Evolutionary conservation across 37 sponge, comb jelly and placozoan genomes (phyloP), one percentile per base, ranked within the genome.

Genomic region (Haliclona indistincta): DNA sequence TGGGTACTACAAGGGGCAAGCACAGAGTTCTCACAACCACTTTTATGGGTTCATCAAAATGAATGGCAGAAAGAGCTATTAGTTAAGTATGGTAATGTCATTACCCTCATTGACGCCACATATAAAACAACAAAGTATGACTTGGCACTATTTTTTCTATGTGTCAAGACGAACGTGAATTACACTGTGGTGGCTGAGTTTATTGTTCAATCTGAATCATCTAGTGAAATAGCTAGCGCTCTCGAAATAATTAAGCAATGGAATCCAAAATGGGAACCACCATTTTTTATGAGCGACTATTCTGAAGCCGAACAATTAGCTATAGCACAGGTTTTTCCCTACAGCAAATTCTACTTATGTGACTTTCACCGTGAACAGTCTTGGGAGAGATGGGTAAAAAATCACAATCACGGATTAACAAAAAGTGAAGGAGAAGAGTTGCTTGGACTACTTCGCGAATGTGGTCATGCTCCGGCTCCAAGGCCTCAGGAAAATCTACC

Each of bases 251-350:
- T 82, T 20, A 82, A 82, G 32, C 1, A 22, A 3, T 67, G 75
- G 75, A 82, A 73, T 43, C 71, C 72, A 3, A 43, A 36, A 3
- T 82, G 75, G 83, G 28, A 10, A 51, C 83, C 83, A n/a, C 11
- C 26, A 29, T 82, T 66, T 41, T 82, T 73, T 33, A 82, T 82
- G 75, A 82, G 15, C 22, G 83, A 82, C 44, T 82, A 82, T 33
- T 82, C 74, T 29, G 83, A 82, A 29, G 83, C 83, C 39, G 74
- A 82, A 30, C 43, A 53, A 10, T 20, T 35, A 13, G 68, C 83
- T 54, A 32, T 74, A 17, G 28, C 15, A 4, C 35, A 73, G 56
- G 53, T 37, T 13, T 71, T 71, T 28, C 73, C 72, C n/a, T 20
- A 42, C 1, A 33, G 40, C 20, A 56, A 26, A 30, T n/a, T 69